These are phyloP conservation scores for Aethina tumida DNA, from an alignment of 1,140 invertebrate species.

Conservation along the genomic window DNA sequence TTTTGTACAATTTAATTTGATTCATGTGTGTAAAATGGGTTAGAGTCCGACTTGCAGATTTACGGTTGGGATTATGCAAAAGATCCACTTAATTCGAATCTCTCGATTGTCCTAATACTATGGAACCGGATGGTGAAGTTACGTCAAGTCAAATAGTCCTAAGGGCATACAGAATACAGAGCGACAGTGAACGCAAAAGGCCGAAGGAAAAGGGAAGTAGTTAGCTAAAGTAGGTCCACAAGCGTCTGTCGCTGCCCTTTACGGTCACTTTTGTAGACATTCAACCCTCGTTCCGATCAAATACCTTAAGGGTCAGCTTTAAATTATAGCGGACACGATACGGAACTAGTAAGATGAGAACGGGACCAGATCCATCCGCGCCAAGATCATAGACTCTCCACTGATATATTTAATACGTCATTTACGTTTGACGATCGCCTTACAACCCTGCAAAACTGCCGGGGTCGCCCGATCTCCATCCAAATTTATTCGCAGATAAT, in stretches of 20 bases:
- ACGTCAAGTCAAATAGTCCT: constrained; percentile 4
- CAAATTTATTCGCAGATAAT: too few species aligned
- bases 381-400: background rate
- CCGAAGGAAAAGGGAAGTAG: constrained; percentile 9
- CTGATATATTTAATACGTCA: background rate
- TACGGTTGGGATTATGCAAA: too few species aligned
- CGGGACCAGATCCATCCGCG: constrained; percentile 1
- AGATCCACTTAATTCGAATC: too few species aligned
- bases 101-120: too few species aligned
- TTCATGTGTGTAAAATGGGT: too few species aligned
- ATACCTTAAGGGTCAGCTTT: constrained; percentile 11
- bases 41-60: too few species aligned
- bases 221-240: constrained; percentile 11
- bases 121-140: too few species aligned
- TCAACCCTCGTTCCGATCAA: constrained; percentile 11
- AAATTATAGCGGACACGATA: too few species aligned
- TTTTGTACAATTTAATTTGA: too few species aligned
- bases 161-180: constrained; percentile 1
- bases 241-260: constrained; percentile 11
- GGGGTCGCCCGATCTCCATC: too few species aligned
- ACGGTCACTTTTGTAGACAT: constrained; percentile 10
- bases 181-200: constrained; percentile 9
- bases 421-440: background rate
- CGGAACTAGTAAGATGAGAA: constrained; percentile 9
- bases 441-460: too few species aligned